Conservation (phyloP, 2,113 vertebrate species). For the Vicugna pacos region DNA sequence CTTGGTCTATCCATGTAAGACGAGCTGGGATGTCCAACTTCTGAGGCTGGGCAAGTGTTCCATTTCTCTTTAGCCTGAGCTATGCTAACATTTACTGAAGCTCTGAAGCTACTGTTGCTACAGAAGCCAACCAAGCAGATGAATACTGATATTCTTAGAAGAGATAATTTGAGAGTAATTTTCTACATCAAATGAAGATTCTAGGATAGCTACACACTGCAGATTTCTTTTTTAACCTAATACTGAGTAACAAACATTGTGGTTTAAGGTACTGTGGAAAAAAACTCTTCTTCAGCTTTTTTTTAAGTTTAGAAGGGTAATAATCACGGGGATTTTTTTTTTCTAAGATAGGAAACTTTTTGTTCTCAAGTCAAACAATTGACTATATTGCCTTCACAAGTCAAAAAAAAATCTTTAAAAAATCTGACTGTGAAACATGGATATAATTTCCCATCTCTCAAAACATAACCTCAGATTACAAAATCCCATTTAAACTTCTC, state of each 20-base stretch:
- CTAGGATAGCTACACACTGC: not conserved
- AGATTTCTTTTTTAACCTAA: conserved; percentile 51
- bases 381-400: conserved; percentile 33
- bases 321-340: not conserved
- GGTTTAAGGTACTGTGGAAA: not conserved
- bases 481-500: conserved; percentile 79
- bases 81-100: not conserved
- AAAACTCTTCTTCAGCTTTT: conserved; percentile 48
- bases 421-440: not conserved
- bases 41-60: not conserved
- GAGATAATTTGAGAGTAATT: conserved; percentile 46
- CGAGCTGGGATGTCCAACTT: not conserved
- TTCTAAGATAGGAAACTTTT: conserved; percentile 38
- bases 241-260: not conserved
- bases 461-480: conserved; percentile 62
- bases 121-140: conserved; percentile 16
- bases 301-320: not conserved
- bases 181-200: conserved; percentile 39
- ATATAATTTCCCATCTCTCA: conserved; percentile 51
- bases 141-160: conserved; percentile 21
- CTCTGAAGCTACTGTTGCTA: not conserved
- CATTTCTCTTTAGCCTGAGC: conserved; percentile 29
- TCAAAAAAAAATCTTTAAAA: conserved; percentile 26
- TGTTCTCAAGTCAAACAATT: conserved; percentile 55
- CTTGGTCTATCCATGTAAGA: not conserved